Base-by-base conservation (phyloP, 2,797 vertebrate species). In the Poecile montanus region DNA sequence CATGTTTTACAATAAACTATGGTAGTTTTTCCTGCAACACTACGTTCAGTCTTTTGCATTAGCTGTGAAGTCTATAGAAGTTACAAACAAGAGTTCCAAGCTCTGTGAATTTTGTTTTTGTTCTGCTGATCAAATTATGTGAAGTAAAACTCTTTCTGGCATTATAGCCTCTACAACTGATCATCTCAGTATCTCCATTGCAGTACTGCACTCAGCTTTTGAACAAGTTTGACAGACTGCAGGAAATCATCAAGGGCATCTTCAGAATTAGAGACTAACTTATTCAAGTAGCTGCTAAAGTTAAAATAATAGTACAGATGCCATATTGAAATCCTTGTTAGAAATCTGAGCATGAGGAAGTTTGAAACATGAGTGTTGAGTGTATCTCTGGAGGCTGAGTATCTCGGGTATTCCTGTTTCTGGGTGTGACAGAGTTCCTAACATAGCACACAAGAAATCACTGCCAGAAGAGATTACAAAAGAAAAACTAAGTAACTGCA, bases 361-460 rank as follows among this genome's bases (percentile, higher is more conserved):
- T 62, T 50, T 73, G 16, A 51, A 63, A 21, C 34, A 6, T 0
- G 74, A 67, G 12, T 47, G 62, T 67, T 38, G 45, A 75, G 44
- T 62, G 34, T 73, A 0, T 75, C 57, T 93, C 48, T 72, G 71
- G 45, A 82, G 82, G 29, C 62, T 6, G 38, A 81, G 42, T 75
- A 84, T 85, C 91, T 91, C 21, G 86, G 80, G 89, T 95, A 92
- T 97, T 97, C 34, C 3, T 74, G 58, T 91, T 88, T 51, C 95
- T 91, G 92, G 97, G 96, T 88, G 96, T 96, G 91, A 72, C 81
- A 26, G 79, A 80, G 78, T 92, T 92, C 94, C 87, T 96, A 29
- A 67, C 88, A 88, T 92, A 88, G 75, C 71, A 45, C 19, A 63
- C 51, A 16, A 23, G 38, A 45, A 91, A 53, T 44, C 57, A 67